A percentile compares a stretch with the other conserved stretches of the same genome.
These are phyloP conservation scores for Strongylocentrotus purpuratus DNA, from an alignment of 35 echinoderm and acorn worm species.

Conservation along the genomic window DNA sequence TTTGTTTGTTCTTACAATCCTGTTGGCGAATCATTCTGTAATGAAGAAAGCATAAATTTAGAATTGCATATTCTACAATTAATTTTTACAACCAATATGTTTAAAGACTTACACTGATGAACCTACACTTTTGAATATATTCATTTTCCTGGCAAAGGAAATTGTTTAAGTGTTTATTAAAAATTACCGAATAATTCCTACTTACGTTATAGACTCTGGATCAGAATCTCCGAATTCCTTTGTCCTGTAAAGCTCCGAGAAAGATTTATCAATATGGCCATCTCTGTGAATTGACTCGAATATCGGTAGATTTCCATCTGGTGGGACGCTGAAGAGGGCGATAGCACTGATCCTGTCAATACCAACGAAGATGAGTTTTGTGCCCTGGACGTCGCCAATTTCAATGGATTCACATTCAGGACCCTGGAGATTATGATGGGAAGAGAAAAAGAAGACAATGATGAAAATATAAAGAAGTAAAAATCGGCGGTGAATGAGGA, in stretches of 20 bases:
- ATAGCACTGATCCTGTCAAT: constrained; percentile 36
- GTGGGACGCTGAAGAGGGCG: constrained; percentile 29
- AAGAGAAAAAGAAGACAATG: neutral
- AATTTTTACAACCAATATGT: no score
- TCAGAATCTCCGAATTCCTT: constrained; percentile 24
- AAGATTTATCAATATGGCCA: constrained; percentile 30
- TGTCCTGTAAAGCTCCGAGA: constrained; percentile 30
- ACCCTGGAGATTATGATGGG: neutral
- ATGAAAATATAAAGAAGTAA: neutral
- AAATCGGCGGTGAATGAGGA: neutral
- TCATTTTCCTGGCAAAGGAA: no score
- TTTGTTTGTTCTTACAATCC: no score
- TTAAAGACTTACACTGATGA: no score
- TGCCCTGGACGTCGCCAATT: constrained; percentile 19
- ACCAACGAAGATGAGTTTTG: constrained; percentile 41
- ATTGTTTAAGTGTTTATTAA: no score
- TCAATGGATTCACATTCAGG: constrained; percentile 34
- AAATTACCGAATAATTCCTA: neutral
- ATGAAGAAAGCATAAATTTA: no score
- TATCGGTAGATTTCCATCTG: neutral
- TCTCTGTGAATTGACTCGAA: constrained; percentile 24
- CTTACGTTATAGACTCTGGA: constrained; percentile 43
- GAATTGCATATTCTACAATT: no score
- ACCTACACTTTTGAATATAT: no score
- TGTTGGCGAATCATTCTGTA: no score